Evolutionary conservation across 2,797 vertebrate genomes (phyloP).

Genomic region (Phoxinus dragarum): DNA sequence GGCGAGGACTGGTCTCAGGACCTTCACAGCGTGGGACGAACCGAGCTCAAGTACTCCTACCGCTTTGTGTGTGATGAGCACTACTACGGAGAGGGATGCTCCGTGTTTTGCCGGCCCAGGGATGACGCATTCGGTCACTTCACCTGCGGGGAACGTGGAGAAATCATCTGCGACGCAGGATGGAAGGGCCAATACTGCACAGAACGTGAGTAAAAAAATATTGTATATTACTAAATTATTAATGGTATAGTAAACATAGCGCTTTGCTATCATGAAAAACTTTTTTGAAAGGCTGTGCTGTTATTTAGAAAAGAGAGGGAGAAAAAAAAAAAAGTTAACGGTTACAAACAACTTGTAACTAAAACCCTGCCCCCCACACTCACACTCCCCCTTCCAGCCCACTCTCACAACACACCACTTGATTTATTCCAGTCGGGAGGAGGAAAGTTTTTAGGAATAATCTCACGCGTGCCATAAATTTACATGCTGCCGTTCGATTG

Average conservation of each 20-base stretch:
- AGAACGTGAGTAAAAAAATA: slow-evolving; percentile 84
- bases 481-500: slow-evolving; percentile 86
- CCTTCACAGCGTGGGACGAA: slow-evolving; percentile 87
- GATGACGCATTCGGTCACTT: slow-evolving; percentile 97
- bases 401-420: slow-evolving; percentile 72
- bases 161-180: slow-evolving; percentile 92
- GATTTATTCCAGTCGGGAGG: slow-evolving; percentile 82
- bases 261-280: neutral
- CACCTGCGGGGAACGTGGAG: slow-evolving; percentile 93
- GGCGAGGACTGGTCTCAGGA: slow-evolving; percentile 97
- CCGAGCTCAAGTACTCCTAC: slow-evolving; percentile 94
- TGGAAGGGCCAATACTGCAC: slow-evolving; percentile 98
- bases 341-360: slow-evolving; percentile 75
- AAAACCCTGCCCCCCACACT: slow-evolving; percentile 46
- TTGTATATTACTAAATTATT: neutral
- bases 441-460: slow-evolving; percentile 88
- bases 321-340: slow-evolving; percentile 44
- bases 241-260: neutral
- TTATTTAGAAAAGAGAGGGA: slow-evolving; percentile 7
- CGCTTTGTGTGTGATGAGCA: slow-evolving; percentile 96
- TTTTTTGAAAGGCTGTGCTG: neutral
- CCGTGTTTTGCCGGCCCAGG: slow-evolving; percentile 92
- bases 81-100: slow-evolving; percentile 96
- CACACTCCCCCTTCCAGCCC: slow-evolving; percentile 38
- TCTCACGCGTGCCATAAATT: slow-evolving; percentile 97